phyloP scores from a whole-genome alignment of 2,888 invertebrate species.

The Zaprionus bogoriensis region DNA sequence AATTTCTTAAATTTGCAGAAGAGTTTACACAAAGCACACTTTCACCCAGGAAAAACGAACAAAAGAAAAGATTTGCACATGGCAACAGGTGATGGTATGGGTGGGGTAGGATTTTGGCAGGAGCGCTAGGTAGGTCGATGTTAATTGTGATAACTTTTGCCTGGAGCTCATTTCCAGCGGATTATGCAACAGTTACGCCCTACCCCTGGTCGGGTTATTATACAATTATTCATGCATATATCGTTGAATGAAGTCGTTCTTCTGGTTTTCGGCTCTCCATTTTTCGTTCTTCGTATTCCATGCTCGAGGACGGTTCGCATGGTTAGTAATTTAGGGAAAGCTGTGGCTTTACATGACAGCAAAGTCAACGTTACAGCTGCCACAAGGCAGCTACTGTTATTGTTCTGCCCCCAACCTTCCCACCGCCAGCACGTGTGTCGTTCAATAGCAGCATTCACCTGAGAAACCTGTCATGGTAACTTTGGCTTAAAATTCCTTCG shows the following conservation, averaged over 20 bases:
- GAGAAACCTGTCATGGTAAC: conserved; percentile 12
- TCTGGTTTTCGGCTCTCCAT: too few relatives aligned
- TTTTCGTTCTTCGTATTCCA: too few relatives aligned
- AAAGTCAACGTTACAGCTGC: conserved; percentile 5
- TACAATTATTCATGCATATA: not conserved
- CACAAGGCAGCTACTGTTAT: conserved; percentile 5
- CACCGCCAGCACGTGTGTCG: not conserved
- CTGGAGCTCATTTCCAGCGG: too few relatives aligned
- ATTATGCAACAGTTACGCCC: too few relatives aligned
- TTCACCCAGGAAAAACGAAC: not conserved
- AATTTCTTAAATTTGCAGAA: too few relatives aligned
- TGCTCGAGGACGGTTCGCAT: too few relatives aligned
- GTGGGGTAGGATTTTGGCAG: too few relatives aligned
- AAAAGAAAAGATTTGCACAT: too few relatives aligned
- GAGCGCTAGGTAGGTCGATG: too few relatives aligned
- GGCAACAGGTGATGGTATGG: too few relatives aligned
- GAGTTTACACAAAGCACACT: not conserved
- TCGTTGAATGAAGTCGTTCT: too few relatives aligned
- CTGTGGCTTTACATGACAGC: conserved; percentile 2
- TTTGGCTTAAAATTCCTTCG: not conserved
- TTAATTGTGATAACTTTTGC: too few relatives aligned
- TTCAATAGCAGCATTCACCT: not conserved
- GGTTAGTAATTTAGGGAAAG: conserved; percentile 2
- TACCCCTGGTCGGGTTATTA: not conserved
- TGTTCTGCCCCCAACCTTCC: not conserved